Percentiles rank a stretch among this genome's conserved stretches.
These are phyloP conservation scores for Hydriomena furcata DNA, from an alignment of 2,888 invertebrate species.

Conservation along the genomic window DNA sequence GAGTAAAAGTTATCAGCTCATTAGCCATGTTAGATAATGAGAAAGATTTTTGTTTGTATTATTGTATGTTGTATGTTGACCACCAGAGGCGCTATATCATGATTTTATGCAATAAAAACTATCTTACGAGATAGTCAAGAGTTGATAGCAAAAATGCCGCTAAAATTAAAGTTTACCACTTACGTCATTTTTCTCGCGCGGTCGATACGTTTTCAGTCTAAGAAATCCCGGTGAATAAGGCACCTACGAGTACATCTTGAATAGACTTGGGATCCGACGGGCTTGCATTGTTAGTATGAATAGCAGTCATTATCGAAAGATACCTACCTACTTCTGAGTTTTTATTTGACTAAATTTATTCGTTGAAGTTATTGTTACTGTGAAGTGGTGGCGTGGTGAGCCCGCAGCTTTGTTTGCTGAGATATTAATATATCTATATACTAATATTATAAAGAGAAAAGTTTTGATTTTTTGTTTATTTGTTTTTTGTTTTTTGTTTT, in stretches of 20 bases:
- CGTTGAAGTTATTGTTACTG: constrained; percentile 27
- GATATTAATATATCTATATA: too few relatives aligned
- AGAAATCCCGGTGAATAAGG: constrained; percentile 68
- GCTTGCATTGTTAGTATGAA: constrained; percentile 68
- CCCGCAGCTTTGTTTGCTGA: background rate
- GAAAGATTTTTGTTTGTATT: too few relatives aligned
- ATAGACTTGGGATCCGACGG: constrained; percentile 60
- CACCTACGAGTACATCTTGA: constrained; percentile 67
- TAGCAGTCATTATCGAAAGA: constrained; percentile 65
- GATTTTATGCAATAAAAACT: too few relatives aligned
- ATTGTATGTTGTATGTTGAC: too few relatives aligned
- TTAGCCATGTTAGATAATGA: too few relatives aligned
- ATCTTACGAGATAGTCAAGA: too few relatives aligned
- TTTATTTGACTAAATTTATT: constrained; percentile 52
- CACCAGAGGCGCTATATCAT: too few relatives aligned
- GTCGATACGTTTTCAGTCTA: constrained; percentile 35
- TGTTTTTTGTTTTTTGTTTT: too few relatives aligned
- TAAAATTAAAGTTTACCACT: background rate
- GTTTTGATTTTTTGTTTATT: too few relatives aligned
- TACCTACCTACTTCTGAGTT: constrained; percentile 51
- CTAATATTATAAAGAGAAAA: too few relatives aligned
- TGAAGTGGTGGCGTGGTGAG: background rate
- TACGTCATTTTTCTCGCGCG: background rate
- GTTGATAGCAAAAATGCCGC: too few relatives aligned
- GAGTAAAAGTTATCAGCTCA: too few relatives aligned